Conservation (phyloP, 1,140 invertebrate genomes). For the Portunus trituberculatus region DNA sequence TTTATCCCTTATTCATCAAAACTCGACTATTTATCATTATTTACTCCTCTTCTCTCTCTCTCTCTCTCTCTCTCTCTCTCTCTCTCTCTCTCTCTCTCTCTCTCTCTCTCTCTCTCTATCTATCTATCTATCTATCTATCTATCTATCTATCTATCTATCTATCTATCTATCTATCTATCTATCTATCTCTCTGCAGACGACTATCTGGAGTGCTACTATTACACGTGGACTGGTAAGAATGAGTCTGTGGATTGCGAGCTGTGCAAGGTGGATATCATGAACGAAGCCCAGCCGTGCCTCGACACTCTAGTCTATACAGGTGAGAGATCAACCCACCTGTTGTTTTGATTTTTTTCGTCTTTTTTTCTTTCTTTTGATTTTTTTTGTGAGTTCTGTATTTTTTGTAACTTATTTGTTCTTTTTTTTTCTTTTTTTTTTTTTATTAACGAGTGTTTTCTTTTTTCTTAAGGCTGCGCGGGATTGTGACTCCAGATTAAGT, state of each 20-base stretch:
- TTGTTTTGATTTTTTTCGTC: no score
- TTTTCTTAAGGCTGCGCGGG: no score
- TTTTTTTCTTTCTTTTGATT: no score
- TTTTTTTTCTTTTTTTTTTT: no score
- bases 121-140: background rate
- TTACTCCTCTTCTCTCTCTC: background rate
- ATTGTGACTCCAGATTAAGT: no score
- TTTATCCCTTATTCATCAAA: no score
- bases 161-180: background rate
- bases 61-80: background rate
- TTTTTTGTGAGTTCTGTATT: no score
- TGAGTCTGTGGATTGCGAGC: constrained; percentile 10
- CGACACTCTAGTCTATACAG: constrained; percentile 52
- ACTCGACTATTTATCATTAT: no score
- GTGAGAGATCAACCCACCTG: background rate
- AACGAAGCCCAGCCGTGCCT: background rate
- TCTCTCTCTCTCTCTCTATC: no score
- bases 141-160: background rate
- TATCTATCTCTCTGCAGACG: background rate
- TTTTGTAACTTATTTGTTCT: no score
- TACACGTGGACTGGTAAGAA: constrained; percentile 47
- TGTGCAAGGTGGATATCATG: background rate
- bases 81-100: background rate
- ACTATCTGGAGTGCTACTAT: constrained; percentile 1
- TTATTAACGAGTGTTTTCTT: no score